Evolutionary conservation across 2,797 vertebrate species (phyloP).

Genomic region (Macropodus opercularis): DNA sequence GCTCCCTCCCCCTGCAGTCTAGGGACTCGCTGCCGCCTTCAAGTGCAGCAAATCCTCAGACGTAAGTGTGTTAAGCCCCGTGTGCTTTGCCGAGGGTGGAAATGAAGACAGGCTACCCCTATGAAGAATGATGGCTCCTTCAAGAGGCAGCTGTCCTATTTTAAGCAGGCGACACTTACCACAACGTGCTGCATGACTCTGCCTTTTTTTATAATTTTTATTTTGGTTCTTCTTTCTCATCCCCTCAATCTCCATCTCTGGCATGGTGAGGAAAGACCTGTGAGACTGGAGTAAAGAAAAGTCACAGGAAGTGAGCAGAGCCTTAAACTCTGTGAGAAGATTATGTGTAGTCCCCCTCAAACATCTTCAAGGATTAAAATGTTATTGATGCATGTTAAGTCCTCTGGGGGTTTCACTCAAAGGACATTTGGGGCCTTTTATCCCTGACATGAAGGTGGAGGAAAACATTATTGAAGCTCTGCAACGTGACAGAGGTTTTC

Average conservation of each 20-base stretch:
- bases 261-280: slow-evolving; percentile 39
- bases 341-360: slow-evolving; percentile 69
- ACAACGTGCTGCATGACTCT: slow-evolving; percentile 42
- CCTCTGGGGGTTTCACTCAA: slow-evolving; percentile 77
- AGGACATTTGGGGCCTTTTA: slow-evolving; percentile 78
- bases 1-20: slow-evolving; percentile 38
- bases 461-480: slow-evolving; percentile 73
- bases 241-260: slow-evolving; percentile 47
- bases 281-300: slow-evolving; percentile 59
- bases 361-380: slow-evolving; percentile 75
- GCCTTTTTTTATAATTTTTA: slow-evolving; percentile 38
- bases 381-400: slow-evolving; percentile 80
- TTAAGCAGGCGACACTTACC: slow-evolving; percentile 56
- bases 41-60: slow-evolving; percentile 71
- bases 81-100: slow-evolving; percentile 64
- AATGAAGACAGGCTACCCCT: slow-evolving; percentile 70
- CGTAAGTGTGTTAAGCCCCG: slow-evolving; percentile 75
- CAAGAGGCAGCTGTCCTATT: slow-evolving; percentile 76
- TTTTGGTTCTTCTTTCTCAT: slow-evolving; percentile 27
- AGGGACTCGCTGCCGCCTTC: slow-evolving; percentile 63
- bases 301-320: slow-evolving; percentile 46
- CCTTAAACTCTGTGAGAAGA: slow-evolving; percentile 67
- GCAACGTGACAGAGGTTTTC: slow-evolving; percentile 70
- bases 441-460: slow-evolving; percentile 80
- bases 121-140: slow-evolving; percentile 76